Conservation (phyloP, 2,113 vertebrate genomes). For the Ameiurus melas region DNA sequence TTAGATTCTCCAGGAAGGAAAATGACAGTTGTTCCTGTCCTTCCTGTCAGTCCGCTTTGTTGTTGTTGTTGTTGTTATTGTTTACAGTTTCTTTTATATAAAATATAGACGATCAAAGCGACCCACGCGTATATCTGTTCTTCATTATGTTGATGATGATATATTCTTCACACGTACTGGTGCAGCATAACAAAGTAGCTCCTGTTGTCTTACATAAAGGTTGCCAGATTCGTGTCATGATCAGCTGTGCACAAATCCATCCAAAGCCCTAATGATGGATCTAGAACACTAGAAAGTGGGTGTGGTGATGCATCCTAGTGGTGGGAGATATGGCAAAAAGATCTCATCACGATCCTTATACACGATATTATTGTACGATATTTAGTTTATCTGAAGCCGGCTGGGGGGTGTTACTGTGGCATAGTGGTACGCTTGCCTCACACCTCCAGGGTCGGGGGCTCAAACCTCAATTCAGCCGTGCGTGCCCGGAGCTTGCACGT, state of each 20-base stretch:
- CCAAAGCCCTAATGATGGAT: not conserved
- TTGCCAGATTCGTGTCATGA: not conserved
- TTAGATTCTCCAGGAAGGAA: not conserved
- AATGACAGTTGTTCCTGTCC: not conserved
- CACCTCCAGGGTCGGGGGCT: too few species aligned
- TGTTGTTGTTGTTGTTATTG: not conserved
- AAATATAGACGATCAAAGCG: not conserved
- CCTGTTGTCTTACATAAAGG: not conserved
- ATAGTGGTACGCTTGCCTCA: too few species aligned
- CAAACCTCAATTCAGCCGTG: too few species aligned
- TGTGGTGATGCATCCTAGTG: not conserved
- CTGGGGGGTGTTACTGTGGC: too few species aligned
- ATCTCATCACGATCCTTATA: not conserved
- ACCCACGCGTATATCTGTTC: not conserved
- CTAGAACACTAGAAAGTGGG: not conserved
- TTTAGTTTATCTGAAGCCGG: not conserved
- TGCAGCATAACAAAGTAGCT: conserved; percentile 37
- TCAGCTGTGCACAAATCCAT: not conserved
- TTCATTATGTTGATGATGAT: not conserved
- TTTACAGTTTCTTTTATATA: not conserved
- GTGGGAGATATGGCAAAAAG: not conserved
- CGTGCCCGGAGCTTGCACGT: too few species aligned
- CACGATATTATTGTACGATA: not conserved
- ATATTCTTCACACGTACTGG: conserved; percentile 45
- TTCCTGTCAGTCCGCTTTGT: not conserved